A percentile compares a stretch with the other conserved stretches of the same genome.
Evolutionary conservation across 2,888 invertebrate species (phyloP).

Genomic region (Hemaris fuciformis): DNA sequence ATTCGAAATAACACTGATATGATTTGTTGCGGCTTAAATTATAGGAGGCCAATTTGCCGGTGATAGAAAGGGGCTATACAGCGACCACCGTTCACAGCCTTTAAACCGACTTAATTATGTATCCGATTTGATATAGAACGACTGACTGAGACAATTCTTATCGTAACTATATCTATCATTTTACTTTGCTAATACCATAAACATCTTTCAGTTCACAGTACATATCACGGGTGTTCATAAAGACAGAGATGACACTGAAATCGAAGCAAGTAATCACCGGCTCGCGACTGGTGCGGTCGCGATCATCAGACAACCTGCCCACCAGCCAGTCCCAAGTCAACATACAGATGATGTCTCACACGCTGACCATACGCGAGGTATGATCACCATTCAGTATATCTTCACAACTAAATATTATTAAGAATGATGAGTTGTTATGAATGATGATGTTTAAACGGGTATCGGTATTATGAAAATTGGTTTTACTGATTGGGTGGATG

Average conservation of each 20-base stretch:
- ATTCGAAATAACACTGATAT: too few species aligned
- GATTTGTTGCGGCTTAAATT: too few species aligned
- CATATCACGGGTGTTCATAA: conserved; percentile 95
- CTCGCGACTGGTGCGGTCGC: conserved; percentile 89
- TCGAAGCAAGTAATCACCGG: conserved; percentile 91
- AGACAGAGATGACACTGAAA: conserved; percentile 96
- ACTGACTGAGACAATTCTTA: too few species aligned
- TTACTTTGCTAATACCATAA: too few species aligned
- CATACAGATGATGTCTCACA: conserved; percentile 97
- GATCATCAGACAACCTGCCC: conserved; percentile 94
- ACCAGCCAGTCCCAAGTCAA: conserved; percentile 96
- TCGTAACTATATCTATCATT: too few species aligned
- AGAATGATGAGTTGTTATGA: neutral
- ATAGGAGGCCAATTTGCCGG: too few species aligned
- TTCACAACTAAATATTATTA: neutral
- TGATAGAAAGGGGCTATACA: too few species aligned
- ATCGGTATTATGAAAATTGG: neutral
- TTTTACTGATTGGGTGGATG: neutral
- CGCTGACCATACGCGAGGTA: conserved; percentile 96
- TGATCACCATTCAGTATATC: conserved; percentile 35
- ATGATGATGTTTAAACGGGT: neutral
- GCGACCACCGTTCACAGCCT: too few species aligned
- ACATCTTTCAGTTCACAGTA: conserved; percentile 89
- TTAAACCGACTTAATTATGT: too few species aligned
- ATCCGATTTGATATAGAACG: too few species aligned